Conservation (phyloP, 2,888 invertebrate genomes). For the Leucophenga montana region DNA sequence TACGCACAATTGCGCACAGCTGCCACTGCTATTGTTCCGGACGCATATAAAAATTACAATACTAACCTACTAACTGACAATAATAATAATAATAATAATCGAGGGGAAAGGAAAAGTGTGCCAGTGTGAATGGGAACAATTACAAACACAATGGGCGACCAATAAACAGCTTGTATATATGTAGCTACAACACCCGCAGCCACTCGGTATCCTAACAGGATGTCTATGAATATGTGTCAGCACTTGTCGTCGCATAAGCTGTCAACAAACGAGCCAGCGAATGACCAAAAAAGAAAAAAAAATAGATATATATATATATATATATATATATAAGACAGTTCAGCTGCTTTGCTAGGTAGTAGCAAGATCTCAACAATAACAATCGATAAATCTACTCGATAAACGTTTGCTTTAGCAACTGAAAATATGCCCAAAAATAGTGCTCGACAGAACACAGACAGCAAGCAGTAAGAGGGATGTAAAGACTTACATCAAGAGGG, state of each 20-base stretch:
- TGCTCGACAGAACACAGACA: constrained; percentile 26
- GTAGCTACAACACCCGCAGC: not conserved
- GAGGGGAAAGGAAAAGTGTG: too few species aligned
- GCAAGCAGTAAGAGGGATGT: not conserved
- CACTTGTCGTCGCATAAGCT: constrained; percentile 20
- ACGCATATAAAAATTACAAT: constrained; percentile 22
- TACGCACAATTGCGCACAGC: constrained; percentile 60
- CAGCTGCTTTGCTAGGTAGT: not conserved
- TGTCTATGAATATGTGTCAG: constrained; percentile 16
- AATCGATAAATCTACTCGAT: constrained; percentile 25
- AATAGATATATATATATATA: too few species aligned
- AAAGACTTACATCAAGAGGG: constrained; percentile 20
- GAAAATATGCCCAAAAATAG: constrained; percentile 39
- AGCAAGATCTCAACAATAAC: constrained; percentile 12
- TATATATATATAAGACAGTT: not conserved
- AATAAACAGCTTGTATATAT: constrained; percentile 15
- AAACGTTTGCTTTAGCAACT: constrained; percentile 25
- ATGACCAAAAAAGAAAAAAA: not conserved
- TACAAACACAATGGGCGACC: constrained; percentile 41
- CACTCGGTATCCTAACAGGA: not conserved
- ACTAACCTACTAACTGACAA: constrained; percentile 33
- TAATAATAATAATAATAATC: constrained; percentile 35
- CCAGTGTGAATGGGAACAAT: constrained; percentile 40
- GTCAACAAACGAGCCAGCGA: not conserved
- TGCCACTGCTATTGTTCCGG: constrained; percentile 41